Conservation (phyloP, 2,113 vertebrate genomes). For the Morone chrysops region DNA sequence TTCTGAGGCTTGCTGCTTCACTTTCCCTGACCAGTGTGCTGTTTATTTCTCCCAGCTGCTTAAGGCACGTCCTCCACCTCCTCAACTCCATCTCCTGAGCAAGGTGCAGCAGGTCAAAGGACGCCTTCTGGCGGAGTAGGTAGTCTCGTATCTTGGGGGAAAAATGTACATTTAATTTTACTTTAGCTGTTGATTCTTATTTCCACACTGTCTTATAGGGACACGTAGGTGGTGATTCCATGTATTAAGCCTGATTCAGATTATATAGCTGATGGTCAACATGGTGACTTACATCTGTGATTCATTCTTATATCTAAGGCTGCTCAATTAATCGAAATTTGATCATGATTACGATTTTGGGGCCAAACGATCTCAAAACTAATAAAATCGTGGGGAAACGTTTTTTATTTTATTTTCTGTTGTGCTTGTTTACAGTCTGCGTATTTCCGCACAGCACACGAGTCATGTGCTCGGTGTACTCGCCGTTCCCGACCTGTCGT, state of each 20-base stretch:
- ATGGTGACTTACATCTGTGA: not conserved
- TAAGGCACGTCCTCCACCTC: slow-evolving; percentile 77
- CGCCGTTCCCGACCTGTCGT: no score
- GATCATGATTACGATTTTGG: no score
- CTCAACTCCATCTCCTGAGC: slow-evolving; percentile 88
- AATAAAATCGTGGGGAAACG: no score
- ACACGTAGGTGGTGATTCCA: not conserved
- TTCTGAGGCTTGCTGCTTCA: slow-evolving; percentile 67
- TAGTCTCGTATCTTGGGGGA: slow-evolving; percentile 83
- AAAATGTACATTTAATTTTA: not conserved
- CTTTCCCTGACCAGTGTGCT: slow-evolving; percentile 79
- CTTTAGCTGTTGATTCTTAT: not conserved
- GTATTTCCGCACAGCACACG: no score
- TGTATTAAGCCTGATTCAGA: not conserved
- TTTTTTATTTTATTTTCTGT: no score
- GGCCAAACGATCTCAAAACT: no score
- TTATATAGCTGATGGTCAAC: not conserved
- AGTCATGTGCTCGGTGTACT: no score
- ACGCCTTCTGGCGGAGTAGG: slow-evolving; percentile 90
- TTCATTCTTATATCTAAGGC: not conserved
- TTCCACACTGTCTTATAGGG: not conserved
- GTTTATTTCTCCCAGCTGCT: slow-evolving; percentile 82
- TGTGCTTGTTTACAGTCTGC: no score
- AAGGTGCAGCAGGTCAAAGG: slow-evolving; percentile 90
- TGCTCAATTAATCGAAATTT: no score